Evolutionary conservation across 2,888 invertebrate genomes (phyloP).

Genomic region (Meganola albula): DNA sequence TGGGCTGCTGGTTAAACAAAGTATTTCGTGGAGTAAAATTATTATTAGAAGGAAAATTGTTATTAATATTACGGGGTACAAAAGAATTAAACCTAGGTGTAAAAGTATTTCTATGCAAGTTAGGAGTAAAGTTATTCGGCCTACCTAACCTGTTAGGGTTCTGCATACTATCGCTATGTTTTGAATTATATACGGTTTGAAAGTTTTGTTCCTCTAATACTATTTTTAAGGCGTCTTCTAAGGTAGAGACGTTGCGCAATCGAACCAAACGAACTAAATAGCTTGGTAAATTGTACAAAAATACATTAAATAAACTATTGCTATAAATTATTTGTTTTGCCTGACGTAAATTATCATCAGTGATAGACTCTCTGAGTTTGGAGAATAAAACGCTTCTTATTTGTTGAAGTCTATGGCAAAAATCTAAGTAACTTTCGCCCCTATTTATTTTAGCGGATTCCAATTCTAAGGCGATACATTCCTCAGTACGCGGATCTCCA

Average conservation of each 20-base stretch:
- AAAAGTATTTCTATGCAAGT: no score
- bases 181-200: slow-evolving; percentile 1
- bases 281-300: not conserved
- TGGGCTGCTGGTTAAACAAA: no score
- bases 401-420: not conserved
- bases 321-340: not conserved
- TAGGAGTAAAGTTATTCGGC: no score
- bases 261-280: slow-evolving; percentile 1
- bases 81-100: no score
- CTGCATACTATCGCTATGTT: no score
- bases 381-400: not conserved
- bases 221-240: slow-evolving; percentile 4
- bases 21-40: no score
- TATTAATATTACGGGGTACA: no score
- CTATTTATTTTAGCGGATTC: slow-evolving; percentile 1
- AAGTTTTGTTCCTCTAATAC: slow-evolving; percentile 3
- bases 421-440: slow-evolving; percentile 1
- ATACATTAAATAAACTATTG: not conserved
- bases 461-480: slow-evolving; percentile 1
- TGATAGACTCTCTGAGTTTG: not conserved
- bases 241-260: slow-evolving; percentile 1
- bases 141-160: no score
- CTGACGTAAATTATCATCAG: not conserved
- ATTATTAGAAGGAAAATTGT: no score
- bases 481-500: slow-evolving; percentile 1